Conservation (phyloP, 1,140 invertebrate species). For the Batillaria attramentaria region DNA sequence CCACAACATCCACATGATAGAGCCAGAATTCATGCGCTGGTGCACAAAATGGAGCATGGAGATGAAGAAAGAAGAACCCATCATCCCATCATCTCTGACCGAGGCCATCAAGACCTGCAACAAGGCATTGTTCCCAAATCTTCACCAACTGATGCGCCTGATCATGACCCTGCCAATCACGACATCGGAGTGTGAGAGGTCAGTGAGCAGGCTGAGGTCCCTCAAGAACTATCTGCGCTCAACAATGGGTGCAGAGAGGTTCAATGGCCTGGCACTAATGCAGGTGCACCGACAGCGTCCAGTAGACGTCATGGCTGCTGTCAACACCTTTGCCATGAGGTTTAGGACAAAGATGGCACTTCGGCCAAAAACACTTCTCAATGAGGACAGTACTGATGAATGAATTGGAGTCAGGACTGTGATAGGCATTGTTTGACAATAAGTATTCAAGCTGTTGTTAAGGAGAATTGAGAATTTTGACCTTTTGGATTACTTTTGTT, state of each 20-base stretch:
- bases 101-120: neutral
- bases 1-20: too few relatives aligned
- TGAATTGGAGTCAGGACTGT: too few relatives aligned
- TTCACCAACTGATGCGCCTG: neutral
- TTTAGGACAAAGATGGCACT: neutral
- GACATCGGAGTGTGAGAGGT: neutral
- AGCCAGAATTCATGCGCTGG: neutral
- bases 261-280: neutral
- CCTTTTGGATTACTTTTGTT: too few relatives aligned
- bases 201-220: neutral
- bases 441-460: too few relatives aligned
- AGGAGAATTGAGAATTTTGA: too few relatives aligned
- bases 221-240: constrained; percentile 4
- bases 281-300: neutral
- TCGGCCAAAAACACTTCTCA: too few relatives aligned
- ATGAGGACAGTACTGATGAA: too few relatives aligned
- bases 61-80: neutral
- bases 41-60: neutral
- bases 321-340: neutral
- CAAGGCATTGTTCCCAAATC: neutral
- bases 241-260: neutral
- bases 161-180: neutral
- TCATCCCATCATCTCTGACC: neutral
- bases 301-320: neutral
- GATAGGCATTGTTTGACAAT: too few relatives aligned